These are phyloP conservation scores for Drosophila buzzatii DNA, from an alignment of 2,888 invertebrate genomes.

Conservation along the genomic window DNA sequence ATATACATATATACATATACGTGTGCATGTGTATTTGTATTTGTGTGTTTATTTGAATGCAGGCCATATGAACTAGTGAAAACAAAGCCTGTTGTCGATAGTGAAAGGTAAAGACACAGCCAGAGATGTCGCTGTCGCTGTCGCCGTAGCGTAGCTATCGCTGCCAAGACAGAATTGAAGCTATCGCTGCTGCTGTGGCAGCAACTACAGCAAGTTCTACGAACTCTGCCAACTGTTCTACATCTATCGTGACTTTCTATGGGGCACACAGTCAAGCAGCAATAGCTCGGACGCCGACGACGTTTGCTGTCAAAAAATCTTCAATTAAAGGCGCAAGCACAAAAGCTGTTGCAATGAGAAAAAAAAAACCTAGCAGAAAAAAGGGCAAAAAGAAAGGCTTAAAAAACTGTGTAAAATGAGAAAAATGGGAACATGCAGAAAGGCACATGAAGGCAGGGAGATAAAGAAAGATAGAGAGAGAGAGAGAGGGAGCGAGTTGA, in stretches of 20 bases:
- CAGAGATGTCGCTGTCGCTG: slow-evolving; percentile 19
- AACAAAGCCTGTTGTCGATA: slow-evolving; percentile 68
- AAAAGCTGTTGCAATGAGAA: slow-evolving; percentile 66
- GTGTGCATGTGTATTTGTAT: slow-evolving; percentile 1
- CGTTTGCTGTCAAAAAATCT: slow-evolving; percentile 78
- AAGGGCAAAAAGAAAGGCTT: slow-evolving; percentile 32
- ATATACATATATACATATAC: neutral
- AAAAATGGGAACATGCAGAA: slow-evolving; percentile 52
- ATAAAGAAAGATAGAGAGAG: neutral
- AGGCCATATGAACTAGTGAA: slow-evolving; percentile 50
- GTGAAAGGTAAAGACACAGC: slow-evolving; percentile 60
- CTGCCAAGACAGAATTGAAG: slow-evolving; percentile 11
- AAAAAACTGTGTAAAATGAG: slow-evolving; percentile 47
- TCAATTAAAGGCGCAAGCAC: slow-evolving; percentile 77
- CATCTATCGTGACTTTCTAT: slow-evolving; percentile 71
- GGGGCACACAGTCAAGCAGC: slow-evolving; percentile 14
- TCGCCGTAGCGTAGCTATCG: neutral
- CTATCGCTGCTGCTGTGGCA: slow-evolving; percentile 42
- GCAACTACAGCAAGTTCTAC: slow-evolving; percentile 65
- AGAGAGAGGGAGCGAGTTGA: neutral
- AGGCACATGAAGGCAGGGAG: slow-evolving; percentile 15
- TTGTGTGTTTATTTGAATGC: slow-evolving; percentile 25
- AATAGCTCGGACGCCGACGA: slow-evolving; percentile 35
- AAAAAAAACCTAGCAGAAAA: slow-evolving; percentile 23
- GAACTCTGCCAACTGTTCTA: slow-evolving; percentile 63